These are phyloP conservation scores for Cladopsammia gracilis DNA, from an alignment of 64 coral and sea anemone genomes.

Conservation along the genomic window DNA sequence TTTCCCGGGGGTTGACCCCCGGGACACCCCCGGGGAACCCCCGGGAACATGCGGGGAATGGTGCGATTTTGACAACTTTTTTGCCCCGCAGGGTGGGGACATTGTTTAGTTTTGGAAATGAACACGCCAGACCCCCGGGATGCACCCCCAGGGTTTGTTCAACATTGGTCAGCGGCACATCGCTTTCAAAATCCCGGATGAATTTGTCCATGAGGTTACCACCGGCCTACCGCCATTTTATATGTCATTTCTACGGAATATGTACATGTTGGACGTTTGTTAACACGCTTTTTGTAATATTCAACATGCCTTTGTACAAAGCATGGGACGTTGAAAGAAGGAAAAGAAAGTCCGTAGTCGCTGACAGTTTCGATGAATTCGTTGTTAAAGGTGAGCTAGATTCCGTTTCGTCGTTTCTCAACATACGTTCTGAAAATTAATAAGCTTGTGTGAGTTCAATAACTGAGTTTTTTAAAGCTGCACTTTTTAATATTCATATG, in stretches of 20 bases:
- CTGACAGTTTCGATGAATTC: background rate
- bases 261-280: background rate
- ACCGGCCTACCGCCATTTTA: background rate
- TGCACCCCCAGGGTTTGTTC: too few relatives aligned
- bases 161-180: background rate
- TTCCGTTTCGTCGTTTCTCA: background rate
- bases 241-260: slow-evolving; percentile 7
- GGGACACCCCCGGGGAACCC: background rate
- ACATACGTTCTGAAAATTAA: background rate
- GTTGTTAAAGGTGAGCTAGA: background rate
- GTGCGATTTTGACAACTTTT: slow-evolving; percentile 7
- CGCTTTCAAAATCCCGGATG: background rate
- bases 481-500: background rate
- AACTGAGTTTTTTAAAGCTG: background rate
- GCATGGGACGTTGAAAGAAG: background rate
- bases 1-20: background rate
- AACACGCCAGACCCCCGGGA: background rate
- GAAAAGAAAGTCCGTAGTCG: background rate
- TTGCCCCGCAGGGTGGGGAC: background rate
- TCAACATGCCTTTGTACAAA: background rate
- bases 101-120: slow-evolving; percentile 11
- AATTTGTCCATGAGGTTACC: too few relatives aligned
- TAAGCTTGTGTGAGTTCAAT: background rate
- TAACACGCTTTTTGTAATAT: too few relatives aligned
- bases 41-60: background rate